Evolutionary conservation across 2,113 vertebrate species (phyloP), one percentile per base, ranked within the genome.

Genomic region (Osmerus mordax): DNA sequence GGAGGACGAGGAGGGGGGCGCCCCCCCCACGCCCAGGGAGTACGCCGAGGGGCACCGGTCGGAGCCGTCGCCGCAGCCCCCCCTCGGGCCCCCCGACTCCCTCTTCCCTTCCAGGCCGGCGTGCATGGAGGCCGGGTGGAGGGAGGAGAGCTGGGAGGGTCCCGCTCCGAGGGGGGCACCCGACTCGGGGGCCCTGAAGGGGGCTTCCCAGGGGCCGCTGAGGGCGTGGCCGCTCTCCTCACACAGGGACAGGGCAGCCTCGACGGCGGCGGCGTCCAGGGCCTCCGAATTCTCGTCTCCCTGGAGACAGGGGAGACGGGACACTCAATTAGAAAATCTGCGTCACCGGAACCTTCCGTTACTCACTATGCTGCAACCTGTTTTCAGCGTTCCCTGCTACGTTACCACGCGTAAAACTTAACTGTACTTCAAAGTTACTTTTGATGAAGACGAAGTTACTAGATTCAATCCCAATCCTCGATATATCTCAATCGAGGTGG

Each of bases 191-290:
- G 87, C 25, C 73, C 85, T 88, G 77, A 91, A 90, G 52, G 90
- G 84, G 1, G 89, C 85, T 29, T 95, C 94, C 96, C 96, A 97
- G 0, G 94, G 92, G 53, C 92, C 92, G 61, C 94, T 88, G 68
- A 98, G 87, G n/a, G 91, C 86, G 75, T 97, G 96, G 73, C 94
- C 93, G 0, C 94, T 94, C 74, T 97, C 96, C 88, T 97, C 96
- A 1, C 96, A 97, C 84, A 97, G 94, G 21, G 95, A 98, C 25
- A 96, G 83, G 68, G 95, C 96, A 47, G 96, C 95, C 87, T 97
- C 96, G 21, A 97, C 96, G 29, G 95, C 96, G 51, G 96, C 96
- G 52, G 95, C 95, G 86, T 97, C 96, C 87, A 97, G 82, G 36
- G 96, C 95, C 86, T 97, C 96, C 41, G 94, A 93, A 75, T 94